Conservation (phyloP, 1,140 invertebrate genomes). For the Dreissena polymorpha region DNA sequence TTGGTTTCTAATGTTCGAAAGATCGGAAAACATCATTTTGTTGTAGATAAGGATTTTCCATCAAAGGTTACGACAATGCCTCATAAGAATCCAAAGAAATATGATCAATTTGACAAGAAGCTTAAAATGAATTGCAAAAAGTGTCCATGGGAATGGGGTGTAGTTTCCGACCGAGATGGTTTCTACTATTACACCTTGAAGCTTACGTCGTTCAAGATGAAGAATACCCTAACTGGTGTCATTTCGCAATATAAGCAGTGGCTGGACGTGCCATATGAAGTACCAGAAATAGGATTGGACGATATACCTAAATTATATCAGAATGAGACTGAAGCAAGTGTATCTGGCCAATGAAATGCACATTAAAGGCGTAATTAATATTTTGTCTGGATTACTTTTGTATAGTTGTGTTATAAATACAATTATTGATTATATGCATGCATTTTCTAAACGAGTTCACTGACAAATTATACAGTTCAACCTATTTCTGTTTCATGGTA, state of each 20-base stretch:
- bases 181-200: not conserved
- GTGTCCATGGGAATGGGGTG: constrained; percentile 28
- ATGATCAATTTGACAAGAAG: constrained; percentile 10
- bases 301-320: not conserved
- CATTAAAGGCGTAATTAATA: not conserved
- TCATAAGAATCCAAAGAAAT: constrained; percentile 15
- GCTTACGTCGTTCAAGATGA: constrained; percentile 1
- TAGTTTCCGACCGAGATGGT: not conserved
- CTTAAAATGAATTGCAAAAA: constrained; percentile 31
- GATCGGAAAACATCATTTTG: constrained; percentile 8
- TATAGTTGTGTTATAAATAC: not conserved
- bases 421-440: too few species aligned
- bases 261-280: constrained; percentile 15
- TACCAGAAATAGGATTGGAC: not conserved
- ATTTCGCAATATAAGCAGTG: constrained; percentile 12
- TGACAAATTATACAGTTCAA: too few species aligned
- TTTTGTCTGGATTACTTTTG: not conserved
- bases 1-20: constrained; percentile 14
- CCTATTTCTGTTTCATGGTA: too few species aligned
- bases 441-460: too few species aligned
- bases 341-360: not conserved
- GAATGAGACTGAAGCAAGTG: not conserved
- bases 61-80: constrained; percentile 7
- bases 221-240: not conserved
- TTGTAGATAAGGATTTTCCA: constrained; percentile 7